Evolutionary conservation across 2,797 vertebrate genomes (phyloP), one percentile per base, ranked within the genome.

Genomic region (Pyrocephalus nanus): DNA sequence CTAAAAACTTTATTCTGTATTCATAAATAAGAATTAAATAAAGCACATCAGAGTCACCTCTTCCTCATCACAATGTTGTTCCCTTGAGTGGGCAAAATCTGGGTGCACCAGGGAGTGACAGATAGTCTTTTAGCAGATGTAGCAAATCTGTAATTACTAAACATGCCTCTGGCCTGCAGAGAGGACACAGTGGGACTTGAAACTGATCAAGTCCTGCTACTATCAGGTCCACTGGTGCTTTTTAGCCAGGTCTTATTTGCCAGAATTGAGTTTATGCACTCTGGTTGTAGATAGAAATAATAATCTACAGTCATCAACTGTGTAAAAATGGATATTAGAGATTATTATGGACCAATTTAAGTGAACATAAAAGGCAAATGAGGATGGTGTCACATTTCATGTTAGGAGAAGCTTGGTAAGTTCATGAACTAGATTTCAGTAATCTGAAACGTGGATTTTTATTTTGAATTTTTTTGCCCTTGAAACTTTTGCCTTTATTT

Each of bases 401-500:
- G 0, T 78, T 87, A 73, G 29, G 19, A 86, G 42, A 66, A 72
- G 27, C 22, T 42, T 72, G 34, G 26, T 66, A 92, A 71, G 18
- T 58, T 69, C 29, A 27, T 51, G 34, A 82, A 60, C 57, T 58
- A 64, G 48, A 36, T 89, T 87, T 50, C 88, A 34, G 75, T 87
- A 53, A 88, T 50, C 53, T 88, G 55, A 76, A 65, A 69, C 0
- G 1, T 26, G 30, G 20, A 17, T 53, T 84, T 95, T 70, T 47
- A 27, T 72, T 95, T 71, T 69, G 84, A 93, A 95, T 40, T 10
- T 43, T 74, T 96, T 83, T 86, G 79, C 47, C 94, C 91, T 94
- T 94, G 92, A 92, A 95, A 65, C 19, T 51, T 89, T 54, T 79
- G 53, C 64, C 78, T 90, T 77, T 96, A 77, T 94, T 96, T 92